Percentiles rank a stretch among this genome's conserved stretches.
These are phyloP conservation scores for Callorhinus ursinus DNA, from an alignment of 2,113 vertebrate genomes.

Conservation along the genomic window DNA sequence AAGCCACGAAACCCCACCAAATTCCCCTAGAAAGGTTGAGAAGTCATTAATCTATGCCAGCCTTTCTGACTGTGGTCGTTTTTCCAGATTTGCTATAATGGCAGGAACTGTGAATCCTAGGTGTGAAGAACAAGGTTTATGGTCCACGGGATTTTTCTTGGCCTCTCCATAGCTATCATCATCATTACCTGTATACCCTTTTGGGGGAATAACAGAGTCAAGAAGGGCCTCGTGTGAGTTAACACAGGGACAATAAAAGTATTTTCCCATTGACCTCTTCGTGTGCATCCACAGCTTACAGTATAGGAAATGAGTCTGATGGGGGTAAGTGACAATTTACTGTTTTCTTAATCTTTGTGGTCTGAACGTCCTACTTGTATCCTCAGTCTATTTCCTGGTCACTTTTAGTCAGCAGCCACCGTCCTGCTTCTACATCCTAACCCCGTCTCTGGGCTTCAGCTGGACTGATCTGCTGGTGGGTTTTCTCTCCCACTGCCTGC, in stretches of 20 bases:
- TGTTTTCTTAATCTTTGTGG: not conserved
- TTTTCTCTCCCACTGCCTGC: not conserved
- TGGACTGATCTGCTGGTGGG: fast-evolving
- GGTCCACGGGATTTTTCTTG: not conserved
- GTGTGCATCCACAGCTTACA: not conserved
- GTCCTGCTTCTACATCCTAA: not conserved
- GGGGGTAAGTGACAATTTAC: no score
- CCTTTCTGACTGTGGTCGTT: not conserved
- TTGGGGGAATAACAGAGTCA: not conserved
- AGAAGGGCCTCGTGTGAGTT: not conserved
- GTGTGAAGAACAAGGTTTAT: not conserved
- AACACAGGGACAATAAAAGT: not conserved
- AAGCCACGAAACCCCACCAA: not conserved
- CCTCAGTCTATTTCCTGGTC: not conserved
- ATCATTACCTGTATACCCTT: not conserved
- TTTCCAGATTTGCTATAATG: not conserved
- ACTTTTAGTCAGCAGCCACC: not conserved
- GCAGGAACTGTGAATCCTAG: not conserved
- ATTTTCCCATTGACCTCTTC: not conserved
- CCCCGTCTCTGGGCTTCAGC: not conserved
- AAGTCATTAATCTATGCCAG: not conserved
- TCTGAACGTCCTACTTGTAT: not conserved
- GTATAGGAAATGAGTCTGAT: not conserved
- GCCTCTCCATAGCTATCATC: not conserved
- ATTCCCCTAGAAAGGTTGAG: not conserved